Evolutionary conservation across 1,140 invertebrate genomes (phyloP).

Genomic region (Chrysomallon squamiferum): DNA sequence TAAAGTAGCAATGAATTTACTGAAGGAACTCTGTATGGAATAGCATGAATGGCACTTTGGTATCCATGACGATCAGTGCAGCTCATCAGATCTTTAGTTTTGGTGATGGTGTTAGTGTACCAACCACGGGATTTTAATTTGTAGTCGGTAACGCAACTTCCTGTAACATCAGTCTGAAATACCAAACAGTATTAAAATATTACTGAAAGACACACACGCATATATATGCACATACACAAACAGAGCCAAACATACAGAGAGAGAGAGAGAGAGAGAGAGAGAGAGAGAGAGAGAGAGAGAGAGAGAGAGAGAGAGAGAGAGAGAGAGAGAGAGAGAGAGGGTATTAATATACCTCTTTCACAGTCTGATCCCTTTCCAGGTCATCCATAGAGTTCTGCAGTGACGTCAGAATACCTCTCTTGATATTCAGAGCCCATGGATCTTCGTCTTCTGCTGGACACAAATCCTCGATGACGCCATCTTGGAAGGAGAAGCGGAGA

Average conservation of each 20-base stretch:
- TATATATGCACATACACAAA: neutral
- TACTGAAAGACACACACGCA: too few relatives aligned
- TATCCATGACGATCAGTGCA: slow-evolving; percentile 78
- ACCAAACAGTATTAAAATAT: too few relatives aligned
- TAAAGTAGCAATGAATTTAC: too few relatives aligned
- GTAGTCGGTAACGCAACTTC: slow-evolving; percentile 82
- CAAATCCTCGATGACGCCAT: slow-evolving; percentile 64
- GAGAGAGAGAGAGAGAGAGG: too few relatives aligned
- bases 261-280: neutral
- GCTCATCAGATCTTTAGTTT: slow-evolving; percentile 76
- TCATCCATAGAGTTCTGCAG: slow-evolving; percentile 87
- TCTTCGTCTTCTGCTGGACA: slow-evolving; percentile 68
- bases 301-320: too few relatives aligned
- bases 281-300: neutral
- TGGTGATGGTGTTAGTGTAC: slow-evolving; percentile 75
- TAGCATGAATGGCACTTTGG: slow-evolving; percentile 43
- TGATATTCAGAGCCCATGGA: slow-evolving; percentile 85
- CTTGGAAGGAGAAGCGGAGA: slow-evolving; percentile 69
- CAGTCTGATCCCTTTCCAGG: slow-evolving; percentile 78
- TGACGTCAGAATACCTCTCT: slow-evolving; percentile 83
- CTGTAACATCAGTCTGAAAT: slow-evolving; percentile 80
- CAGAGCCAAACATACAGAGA: too few relatives aligned
- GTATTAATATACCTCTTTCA: slow-evolving; percentile 53
- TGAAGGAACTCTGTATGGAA: slow-evolving; percentile 34
- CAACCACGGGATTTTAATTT: slow-evolving; percentile 64